Conservation (phyloP, 2,113 vertebrate species). For the Thalassoma bifasciatum region DNA sequence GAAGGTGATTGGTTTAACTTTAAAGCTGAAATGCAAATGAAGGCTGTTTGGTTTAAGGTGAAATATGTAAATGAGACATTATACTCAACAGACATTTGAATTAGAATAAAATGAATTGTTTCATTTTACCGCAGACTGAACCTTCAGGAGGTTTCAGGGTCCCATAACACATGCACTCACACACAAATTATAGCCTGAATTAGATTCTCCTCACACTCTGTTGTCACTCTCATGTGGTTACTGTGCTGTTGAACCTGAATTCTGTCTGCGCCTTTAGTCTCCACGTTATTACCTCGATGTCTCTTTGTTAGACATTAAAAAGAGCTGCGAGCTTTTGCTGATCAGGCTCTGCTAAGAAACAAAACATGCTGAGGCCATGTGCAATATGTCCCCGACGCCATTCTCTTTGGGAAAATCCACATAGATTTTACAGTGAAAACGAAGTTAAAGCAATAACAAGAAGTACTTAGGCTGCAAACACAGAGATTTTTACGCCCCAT, state of each 20-base stretch:
- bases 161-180: not conserved
- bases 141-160: slow-evolving; percentile 22
- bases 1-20: slow-evolving; percentile 50
- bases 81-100: slow-evolving; percentile 56
- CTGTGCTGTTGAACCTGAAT: slow-evolving; percentile 23
- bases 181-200: slow-evolving; percentile 1
- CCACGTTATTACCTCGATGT: not conserved
- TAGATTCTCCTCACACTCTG: slow-evolving; percentile 18
- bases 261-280: not conserved
- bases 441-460: too few species aligned
- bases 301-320: not conserved
- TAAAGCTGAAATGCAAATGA: slow-evolving; percentile 42
- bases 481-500: too few species aligned
- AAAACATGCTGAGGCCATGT: not conserved
- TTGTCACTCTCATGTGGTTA: not conserved
- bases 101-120: slow-evolving; percentile 61
- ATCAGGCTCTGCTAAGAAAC: not conserved
- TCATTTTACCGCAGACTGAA: slow-evolving; percentile 44
- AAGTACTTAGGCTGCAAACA: too few species aligned
- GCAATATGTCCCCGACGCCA: too few species aligned
- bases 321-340: not conserved
- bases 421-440: too few species aligned
- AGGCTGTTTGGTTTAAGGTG: slow-evolving; percentile 43
- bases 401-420: too few species aligned
- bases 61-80: slow-evolving; percentile 65